Conservation (phyloP, 2,888 invertebrate genomes). For the Drosophila suboccidentalis region DNA sequence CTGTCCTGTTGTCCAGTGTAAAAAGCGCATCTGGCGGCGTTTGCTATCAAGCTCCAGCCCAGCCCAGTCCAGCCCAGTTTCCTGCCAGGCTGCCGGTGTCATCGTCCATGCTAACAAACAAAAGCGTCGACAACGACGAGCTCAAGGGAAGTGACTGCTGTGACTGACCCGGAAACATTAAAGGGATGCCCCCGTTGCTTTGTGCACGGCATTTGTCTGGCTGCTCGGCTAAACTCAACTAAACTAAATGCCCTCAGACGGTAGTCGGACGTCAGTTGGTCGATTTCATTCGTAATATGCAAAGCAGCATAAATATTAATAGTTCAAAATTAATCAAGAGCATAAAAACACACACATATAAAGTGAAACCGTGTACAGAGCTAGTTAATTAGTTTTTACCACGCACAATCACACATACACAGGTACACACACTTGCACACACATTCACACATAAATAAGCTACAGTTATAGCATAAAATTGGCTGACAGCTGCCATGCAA, state of each 20-base stretch:
- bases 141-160: conserved; percentile 81
- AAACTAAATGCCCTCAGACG: conserved; percentile 60
- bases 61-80: conserved; percentile 25
- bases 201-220: conserved; percentile 50
- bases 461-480: conserved; percentile 65
- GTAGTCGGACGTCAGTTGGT: conserved; percentile 6
- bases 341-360: conserved; percentile 36
- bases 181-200: conserved; percentile 63
- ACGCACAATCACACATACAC: conserved; percentile 30
- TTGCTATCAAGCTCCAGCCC: conserved; percentile 48
- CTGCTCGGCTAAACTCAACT: conserved; percentile 35
- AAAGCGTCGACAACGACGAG: conserved; percentile 78
- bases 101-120: conserved; percentile 80
- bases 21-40: conserved; percentile 78
- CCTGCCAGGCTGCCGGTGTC: conserved; percentile 59
- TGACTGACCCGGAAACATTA: conserved; percentile 80
- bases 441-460: conserved; percentile 10
- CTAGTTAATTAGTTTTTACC: conserved; percentile 77
- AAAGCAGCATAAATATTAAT: conserved; percentile 76
- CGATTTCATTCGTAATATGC: conserved; percentile 38
- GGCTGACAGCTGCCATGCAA: conserved; percentile 75
- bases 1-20: conserved; percentile 45
- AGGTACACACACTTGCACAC: conserved; percentile 9
- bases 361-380: conserved; percentile 49
- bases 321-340: conserved; percentile 73